Conservation (phyloP, 2,888 invertebrate genomes). For the Abrostola triplasia region DNA sequence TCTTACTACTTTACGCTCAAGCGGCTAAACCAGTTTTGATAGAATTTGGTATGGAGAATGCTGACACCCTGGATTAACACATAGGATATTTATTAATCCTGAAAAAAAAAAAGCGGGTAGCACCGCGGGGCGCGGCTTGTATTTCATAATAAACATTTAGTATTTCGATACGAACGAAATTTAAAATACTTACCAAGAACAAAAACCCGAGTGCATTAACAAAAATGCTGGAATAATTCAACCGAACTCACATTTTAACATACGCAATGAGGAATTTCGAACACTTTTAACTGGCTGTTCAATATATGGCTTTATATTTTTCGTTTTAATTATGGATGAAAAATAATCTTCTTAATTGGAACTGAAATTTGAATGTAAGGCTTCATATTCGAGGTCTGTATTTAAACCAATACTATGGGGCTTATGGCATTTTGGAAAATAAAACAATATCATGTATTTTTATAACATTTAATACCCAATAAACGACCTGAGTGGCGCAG, state of each 20-base stretch:
- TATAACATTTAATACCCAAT: no score
- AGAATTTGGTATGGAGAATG: no score
- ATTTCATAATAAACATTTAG: not conserved
- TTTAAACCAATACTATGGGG: no score
- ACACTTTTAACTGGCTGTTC: not conserved
- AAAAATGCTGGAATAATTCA: not conserved
- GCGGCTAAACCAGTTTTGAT: no score
- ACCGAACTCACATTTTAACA: not conserved
- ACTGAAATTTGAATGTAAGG: not conserved
- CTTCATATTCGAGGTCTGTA: not conserved
- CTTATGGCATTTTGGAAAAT: no score
- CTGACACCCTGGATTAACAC: no score
- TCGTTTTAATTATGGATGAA: not conserved
- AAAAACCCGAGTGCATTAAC: conserved; percentile 2
- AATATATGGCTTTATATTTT: not conserved
- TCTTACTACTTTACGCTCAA: no score
- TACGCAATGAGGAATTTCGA: not conserved
- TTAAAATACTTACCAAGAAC: not conserved
- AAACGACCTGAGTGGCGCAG: no score
- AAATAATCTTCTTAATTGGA: not conserved
- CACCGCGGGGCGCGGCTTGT: no score
- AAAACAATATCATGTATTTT: no score
- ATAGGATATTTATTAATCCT: no score
- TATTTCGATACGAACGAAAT: not conserved
- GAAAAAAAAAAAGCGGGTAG: no score